phyloP scores from a whole-genome alignment of 2,888 invertebrate species.

The Drosophila demipolita region DNA sequence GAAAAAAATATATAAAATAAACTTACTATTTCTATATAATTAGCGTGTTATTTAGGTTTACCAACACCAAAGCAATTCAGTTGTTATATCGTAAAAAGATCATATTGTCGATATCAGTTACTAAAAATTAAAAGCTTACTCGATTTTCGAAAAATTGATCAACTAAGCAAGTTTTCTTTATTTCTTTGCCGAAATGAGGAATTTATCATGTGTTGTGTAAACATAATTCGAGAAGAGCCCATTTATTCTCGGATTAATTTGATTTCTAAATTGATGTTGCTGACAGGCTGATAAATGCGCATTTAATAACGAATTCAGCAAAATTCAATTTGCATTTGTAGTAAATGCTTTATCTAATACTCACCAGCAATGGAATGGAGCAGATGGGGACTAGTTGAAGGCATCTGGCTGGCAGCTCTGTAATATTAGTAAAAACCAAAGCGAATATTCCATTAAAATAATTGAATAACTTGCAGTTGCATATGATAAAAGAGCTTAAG shows the following conservation, averaged over 20 bases:
- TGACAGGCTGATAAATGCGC: not conserved
- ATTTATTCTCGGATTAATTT: not conserved
- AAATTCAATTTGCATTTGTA: constrained; percentile 56
- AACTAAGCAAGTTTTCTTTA: too few species aligned
- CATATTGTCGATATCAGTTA: not conserved
- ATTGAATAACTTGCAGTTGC: constrained; percentile 76
- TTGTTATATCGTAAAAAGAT: too few species aligned
- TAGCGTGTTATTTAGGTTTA: not conserved
- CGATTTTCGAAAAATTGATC: too few species aligned
- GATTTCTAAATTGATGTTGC: not conserved
- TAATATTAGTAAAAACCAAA: constrained; percentile 49
- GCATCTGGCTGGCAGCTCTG: constrained; percentile 20
- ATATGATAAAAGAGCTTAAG: constrained; percentile 69
- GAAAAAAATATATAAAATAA: not conserved
- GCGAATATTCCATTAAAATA: constrained; percentile 74
- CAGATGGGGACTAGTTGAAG: constrained; percentile 8
- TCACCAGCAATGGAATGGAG: constrained; percentile 27
- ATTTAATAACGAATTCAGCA: constrained; percentile 4
- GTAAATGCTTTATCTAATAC: constrained; percentile 49
- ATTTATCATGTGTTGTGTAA: not conserved
- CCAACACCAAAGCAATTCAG: not conserved
- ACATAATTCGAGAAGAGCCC: not conserved
- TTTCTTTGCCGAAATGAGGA: not conserved
- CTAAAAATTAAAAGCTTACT: not conserved
- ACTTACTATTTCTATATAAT: not conserved